A percentile compares a stretch with the other conserved stretches of the same genome.
Conservation (phyloP, 2,797 vertebrate species). For the Dromococcyx pavoninus region DNA sequence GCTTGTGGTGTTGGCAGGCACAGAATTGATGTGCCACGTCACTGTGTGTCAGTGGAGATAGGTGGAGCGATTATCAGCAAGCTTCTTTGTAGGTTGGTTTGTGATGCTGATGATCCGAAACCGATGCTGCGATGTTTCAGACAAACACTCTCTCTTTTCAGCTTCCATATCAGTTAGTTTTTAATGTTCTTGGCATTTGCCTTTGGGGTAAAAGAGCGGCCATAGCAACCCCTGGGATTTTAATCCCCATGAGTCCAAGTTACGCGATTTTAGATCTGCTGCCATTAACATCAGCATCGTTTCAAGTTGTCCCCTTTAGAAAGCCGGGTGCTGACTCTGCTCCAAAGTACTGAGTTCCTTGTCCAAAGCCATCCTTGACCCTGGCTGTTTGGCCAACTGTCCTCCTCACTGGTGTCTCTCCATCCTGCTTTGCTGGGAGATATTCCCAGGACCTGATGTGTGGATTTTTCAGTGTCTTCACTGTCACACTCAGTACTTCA, state of each 20-base stretch:
- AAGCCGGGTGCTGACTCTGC: neutral
- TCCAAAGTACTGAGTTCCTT: neutral
- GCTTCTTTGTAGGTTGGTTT: conserved; percentile 5
- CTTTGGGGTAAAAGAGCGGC: neutral
- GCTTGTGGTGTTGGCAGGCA: neutral
- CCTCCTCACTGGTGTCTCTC: neutral
- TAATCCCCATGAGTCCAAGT: neutral
- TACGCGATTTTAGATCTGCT: neutral
- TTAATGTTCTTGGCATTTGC: conserved; percentile 22
- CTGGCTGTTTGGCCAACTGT: neutral
- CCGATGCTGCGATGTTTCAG: neutral
- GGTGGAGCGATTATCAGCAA: neutral
- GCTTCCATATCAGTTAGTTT: neutral
- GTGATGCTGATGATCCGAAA: neutral
- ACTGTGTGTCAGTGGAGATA: neutral
- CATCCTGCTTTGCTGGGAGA: neutral
- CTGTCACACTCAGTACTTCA: neutral
- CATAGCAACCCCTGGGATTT: neutral
- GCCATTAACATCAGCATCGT: neutral
- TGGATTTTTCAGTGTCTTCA: neutral
- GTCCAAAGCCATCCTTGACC: neutral
- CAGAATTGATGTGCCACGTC: neutral
- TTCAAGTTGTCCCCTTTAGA: neutral
- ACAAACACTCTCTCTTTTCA: neutral
- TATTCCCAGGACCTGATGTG: neutral